These are phyloP conservation scores for Drosophila pallidifrons DNA, from an alignment of 1,140 invertebrate genomes.

Conservation along the genomic window DNA sequence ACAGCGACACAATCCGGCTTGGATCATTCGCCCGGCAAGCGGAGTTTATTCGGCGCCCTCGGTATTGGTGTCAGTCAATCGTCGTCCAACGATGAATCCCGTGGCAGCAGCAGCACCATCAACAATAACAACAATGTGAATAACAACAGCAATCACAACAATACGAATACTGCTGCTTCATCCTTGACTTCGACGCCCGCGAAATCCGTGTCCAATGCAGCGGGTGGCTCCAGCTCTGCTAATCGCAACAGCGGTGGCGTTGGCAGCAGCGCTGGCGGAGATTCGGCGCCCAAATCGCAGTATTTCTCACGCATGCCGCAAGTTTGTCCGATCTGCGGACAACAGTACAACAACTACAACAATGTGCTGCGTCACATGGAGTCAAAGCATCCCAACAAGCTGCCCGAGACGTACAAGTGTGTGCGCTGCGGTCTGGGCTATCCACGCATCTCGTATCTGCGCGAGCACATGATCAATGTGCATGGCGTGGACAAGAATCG, in stretches of 20 bases:
- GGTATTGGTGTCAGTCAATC: constrained; percentile 62
- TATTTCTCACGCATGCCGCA: constrained; percentile 84
- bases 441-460: constrained; percentile 77
- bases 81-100: constrained; percentile 76
- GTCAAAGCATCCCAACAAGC: constrained; percentile 84
- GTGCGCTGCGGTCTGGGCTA: constrained; percentile 77
- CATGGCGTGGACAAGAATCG: constrained; percentile 78
- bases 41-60: constrained; percentile 58
- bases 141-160: constrained; percentile 11
- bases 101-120: constrained; percentile 56
- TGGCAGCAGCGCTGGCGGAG: constrained; percentile 19
- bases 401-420: constrained; percentile 83
- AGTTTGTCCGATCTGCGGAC: constrained; percentile 82
- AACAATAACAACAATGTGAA: constrained; percentile 5
- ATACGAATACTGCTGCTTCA: constrained; percentile 4
- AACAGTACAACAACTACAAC: constrained; percentile 85
- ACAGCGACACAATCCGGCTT: constrained; percentile 52
- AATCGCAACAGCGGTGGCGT: neutral
- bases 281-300: constrained; percentile 72
- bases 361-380: constrained; percentile 84
- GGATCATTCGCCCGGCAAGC: constrained; percentile 73
- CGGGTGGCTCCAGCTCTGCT: neutral
- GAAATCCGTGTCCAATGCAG: constrained; percentile 26
- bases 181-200: constrained; percentile 27
- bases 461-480: constrained; percentile 82